Percentiles rank a stretch among this genome's conserved stretches.
phyloP scores from a whole-genome alignment of 2,113 vertebrate species.

The Amblyornis subalaris region DNA sequence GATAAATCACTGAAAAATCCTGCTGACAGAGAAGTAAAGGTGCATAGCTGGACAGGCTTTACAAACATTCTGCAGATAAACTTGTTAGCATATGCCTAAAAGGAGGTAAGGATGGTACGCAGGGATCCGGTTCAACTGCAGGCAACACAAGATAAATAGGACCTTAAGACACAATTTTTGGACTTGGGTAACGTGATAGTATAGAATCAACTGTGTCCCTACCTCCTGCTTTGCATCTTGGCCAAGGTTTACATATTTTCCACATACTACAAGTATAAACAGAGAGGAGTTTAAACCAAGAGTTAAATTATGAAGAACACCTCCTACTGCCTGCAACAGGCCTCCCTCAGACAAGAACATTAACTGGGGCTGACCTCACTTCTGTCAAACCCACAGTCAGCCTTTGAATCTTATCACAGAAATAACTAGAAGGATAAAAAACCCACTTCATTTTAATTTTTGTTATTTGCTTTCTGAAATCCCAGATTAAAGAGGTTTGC shows the following conservation, averaged over 20 bases:
- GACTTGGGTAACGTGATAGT: rapidly evolving
- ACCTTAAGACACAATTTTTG: background rate
- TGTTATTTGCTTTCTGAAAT: conserved; percentile 13
- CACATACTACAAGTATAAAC: background rate
- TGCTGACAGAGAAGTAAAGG: background rate
- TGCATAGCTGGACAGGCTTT: background rate
- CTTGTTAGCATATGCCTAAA: background rate
- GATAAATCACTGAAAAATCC: background rate
- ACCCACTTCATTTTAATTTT: background rate
- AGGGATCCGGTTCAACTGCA: background rate
- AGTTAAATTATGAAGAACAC: background rate
- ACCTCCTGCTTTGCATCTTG: background rate
- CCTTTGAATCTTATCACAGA: background rate
- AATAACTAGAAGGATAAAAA: background rate
- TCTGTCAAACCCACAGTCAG: background rate
- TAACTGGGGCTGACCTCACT: background rate
- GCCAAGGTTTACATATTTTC: background rate
- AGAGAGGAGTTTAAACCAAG: background rate
- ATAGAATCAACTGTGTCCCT: background rate
- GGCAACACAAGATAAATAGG: background rate
- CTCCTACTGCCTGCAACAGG: background rate
- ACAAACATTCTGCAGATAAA: background rate
- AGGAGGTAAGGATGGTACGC: background rate
- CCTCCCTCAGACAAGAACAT: background rate
- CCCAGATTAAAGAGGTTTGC: conserved; percentile 19